These are phyloP conservation scores for Leptopterna dolabrata DNA, from an alignment of 2,888 invertebrate genomes.

Conservation along the genomic window DNA sequence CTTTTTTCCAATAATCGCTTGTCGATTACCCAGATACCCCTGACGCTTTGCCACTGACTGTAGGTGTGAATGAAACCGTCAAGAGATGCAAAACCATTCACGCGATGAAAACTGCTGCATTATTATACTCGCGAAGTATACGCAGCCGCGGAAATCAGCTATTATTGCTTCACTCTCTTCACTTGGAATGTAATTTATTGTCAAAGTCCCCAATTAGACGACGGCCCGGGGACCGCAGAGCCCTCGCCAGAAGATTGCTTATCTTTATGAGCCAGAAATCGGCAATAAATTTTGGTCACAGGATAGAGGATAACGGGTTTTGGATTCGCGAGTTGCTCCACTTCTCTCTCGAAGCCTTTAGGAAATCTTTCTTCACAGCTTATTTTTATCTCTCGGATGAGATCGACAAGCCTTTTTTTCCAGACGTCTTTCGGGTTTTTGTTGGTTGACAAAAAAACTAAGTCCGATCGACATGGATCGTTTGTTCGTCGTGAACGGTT, in stretches of 20 bases:
- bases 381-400: neutral
- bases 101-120: too few relatives aligned
- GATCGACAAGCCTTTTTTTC: slow-evolving; percentile 28
- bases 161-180: slow-evolving; percentile 5
- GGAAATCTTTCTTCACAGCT: neutral
- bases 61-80: too few relatives aligned
- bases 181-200: slow-evolving; percentile 21
- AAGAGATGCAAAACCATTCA: too few relatives aligned
- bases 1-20: too few relatives aligned
- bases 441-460: neutral
- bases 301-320: slow-evolving; percentile 40
- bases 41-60: too few relatives aligned
- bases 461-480: neutral
- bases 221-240: neutral
- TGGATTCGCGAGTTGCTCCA: slow-evolving; percentile 38
- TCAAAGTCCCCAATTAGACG: slow-evolving; percentile 17
- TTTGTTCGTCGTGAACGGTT: neutral
- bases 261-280: slow-evolving; percentile 49
- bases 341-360: slow-evolving; percentile 1
- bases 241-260: slow-evolving; percentile 22
- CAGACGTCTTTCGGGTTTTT: neutral
- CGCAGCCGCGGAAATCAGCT: neutral
- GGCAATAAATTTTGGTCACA: slow-evolving; percentile 41
- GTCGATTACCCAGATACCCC: too few relatives aligned
- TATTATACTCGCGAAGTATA: too few relatives aligned